Percentiles rank a stretch among this genome's conserved stretches.
These are phyloP conservation scores for Etheostoma cragini DNA, from an alignment of 2,113 vertebrate genomes.

Conservation along the genomic window DNA sequence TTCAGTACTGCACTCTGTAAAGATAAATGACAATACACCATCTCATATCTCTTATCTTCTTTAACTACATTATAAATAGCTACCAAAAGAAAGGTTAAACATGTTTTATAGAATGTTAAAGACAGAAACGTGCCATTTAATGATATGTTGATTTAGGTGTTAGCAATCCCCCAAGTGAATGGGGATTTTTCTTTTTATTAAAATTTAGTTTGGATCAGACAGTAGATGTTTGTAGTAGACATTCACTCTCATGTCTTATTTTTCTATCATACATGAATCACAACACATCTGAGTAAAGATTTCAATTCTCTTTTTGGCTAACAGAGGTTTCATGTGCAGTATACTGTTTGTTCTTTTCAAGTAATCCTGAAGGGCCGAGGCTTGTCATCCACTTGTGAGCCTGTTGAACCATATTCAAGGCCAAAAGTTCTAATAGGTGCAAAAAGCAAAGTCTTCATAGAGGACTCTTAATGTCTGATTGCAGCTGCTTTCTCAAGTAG, in stretches of 20 bases:
- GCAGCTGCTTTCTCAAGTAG: slow-evolving; percentile 69
- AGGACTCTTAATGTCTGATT: slow-evolving; percentile 72
- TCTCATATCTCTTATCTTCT: no score
- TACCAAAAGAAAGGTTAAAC: background rate
- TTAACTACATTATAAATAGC: background rate
- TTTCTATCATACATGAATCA: slow-evolving; percentile 16
- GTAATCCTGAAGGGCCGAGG: slow-evolving; percentile 4
- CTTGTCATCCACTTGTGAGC: slow-evolving; percentile 31
- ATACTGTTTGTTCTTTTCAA: slow-evolving; percentile 56
- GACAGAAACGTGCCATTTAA: background rate
- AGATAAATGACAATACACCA: no score
- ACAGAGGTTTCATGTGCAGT: slow-evolving; percentile 20
- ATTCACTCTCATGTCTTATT: background rate
- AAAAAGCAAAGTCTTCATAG: slow-evolving; percentile 60
- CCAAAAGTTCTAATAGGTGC: slow-evolving; percentile 56
- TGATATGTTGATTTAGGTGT: background rate
- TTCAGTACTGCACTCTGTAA: no score
- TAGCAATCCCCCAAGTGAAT: background rate
- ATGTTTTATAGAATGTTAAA: background rate
- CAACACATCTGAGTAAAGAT: slow-evolving; percentile 18
- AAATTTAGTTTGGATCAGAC: background rate
- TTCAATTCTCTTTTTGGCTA: background rate
- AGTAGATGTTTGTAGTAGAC: background rate
- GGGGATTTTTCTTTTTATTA: background rate
- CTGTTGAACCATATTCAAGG: slow-evolving; percentile 54